Percentiles rank a stretch among this genome's conserved stretches.
Evolutionary conservation across 2,797 vertebrate species (phyloP).

Genomic region (Cynodonichthys magdalenae): DNA sequence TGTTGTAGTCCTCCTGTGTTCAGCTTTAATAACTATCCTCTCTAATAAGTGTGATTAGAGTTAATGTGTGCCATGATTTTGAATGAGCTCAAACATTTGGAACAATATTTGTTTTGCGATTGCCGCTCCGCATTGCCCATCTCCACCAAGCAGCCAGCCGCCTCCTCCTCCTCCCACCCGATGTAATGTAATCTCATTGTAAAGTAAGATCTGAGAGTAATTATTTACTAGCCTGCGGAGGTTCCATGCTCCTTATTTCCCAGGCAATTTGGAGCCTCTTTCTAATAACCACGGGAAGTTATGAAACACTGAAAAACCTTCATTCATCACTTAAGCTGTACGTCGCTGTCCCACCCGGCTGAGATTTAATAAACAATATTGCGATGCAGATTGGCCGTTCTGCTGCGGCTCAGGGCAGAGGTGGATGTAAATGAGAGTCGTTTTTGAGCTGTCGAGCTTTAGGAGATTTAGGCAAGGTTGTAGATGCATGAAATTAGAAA

Average conservation of each 20-base stretch:
- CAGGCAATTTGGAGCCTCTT: constrained; percentile 37
- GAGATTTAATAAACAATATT: constrained; percentile 70
- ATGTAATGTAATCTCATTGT: constrained; percentile 52
- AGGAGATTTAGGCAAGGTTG: constrained; percentile 59
- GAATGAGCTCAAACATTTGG: constrained; percentile 14
- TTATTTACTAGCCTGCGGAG: constrained; percentile 45
- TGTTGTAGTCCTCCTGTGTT: neutral
- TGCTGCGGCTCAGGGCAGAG: constrained; percentile 30
- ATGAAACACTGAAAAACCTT: constrained; percentile 55
- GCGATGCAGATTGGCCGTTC: constrained; percentile 26
- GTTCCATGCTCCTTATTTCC: constrained; percentile 32
- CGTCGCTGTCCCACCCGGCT: constrained; percentile 40
- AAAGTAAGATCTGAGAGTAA: constrained; percentile 48
- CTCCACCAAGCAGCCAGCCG: neutral
- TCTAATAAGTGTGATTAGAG: constrained; percentile 44
- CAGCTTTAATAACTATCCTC: constrained; percentile 38
- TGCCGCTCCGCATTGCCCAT: neutral
- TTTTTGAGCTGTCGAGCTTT: constrained; percentile 62
- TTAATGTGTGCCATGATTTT: constrained; percentile 26
- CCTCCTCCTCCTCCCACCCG: neutral
- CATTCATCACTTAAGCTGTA: constrained; percentile 60
- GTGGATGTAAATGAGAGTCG: constrained; percentile 60
- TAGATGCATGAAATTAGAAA: constrained; percentile 64
- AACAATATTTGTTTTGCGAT: neutral
- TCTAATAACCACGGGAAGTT: constrained; percentile 59